Percentiles rank a stretch among this genome's conserved stretches.
Evolutionary conservation across 2,113 vertebrate genomes (phyloP).

Genomic region (Urocolius indicus): DNA sequence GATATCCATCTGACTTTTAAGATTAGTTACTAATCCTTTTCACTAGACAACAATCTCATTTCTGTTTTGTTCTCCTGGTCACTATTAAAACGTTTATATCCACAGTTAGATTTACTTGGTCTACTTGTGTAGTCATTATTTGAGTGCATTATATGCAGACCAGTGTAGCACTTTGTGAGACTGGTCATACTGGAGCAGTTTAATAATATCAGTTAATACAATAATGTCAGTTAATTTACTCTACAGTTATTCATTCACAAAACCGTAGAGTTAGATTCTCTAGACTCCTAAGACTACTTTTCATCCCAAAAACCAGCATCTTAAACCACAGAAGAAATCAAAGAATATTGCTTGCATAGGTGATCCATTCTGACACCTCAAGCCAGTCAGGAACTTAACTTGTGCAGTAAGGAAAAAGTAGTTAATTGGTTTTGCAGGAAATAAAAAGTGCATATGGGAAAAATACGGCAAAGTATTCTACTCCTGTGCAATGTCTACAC

Average conservation of each 20-base stretch:
- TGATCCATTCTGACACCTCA: neutral
- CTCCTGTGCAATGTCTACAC: neutral
- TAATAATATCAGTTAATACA: neutral
- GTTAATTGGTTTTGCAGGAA: neutral
- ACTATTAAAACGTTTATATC: neutral
- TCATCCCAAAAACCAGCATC: neutral
- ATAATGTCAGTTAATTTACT: neutral
- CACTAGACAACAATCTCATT: neutral
- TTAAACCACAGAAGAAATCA: neutral
- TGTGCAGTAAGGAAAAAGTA: neutral
- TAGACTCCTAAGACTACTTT: neutral
- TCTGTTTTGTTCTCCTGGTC: neutral
- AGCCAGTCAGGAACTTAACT: neutral
- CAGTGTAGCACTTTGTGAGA: neutral
- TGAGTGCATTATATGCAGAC: neutral
- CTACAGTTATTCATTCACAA: neutral
- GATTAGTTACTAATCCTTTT: neutral
- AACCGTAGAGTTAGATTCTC: neutral
- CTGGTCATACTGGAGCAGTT: neutral
- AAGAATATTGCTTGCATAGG: neutral
- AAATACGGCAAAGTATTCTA: neutral
- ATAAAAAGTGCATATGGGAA: neutral
- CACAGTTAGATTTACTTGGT: neutral
- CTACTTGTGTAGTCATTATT: neutral
- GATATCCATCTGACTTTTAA: neutral